Base-by-base conservation (phyloP, 2,888 invertebrate genomes). In the Lasius fuliginosus region DNA sequence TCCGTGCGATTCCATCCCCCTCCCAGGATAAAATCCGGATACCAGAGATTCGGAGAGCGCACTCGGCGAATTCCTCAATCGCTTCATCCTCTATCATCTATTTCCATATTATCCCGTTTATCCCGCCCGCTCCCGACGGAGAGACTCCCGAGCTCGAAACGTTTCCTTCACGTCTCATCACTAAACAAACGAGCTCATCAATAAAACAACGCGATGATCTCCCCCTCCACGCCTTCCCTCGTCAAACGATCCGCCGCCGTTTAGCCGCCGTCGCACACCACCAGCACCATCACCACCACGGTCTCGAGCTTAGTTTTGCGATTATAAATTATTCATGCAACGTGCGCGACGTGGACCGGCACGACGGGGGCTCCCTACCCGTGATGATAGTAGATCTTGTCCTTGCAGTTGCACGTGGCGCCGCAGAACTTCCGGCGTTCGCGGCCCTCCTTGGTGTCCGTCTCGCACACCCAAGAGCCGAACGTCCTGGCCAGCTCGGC, bases 331-430 rank as follows among this genome's bases (percentile, higher is more conserved):
- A 81, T 60, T 81, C 79, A 81, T 73, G 79, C 73, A 81, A 71
- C 79, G 56, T n/a, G 77, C 53, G 53, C 53, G 53, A 53, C 53
- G 40, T 40, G 68, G 42, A 68, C 71, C 79, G 23, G 42, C 60
- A 67, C 53, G 30, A 69, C 36, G 69, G 11, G 11, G 60, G 8
- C 46, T 12, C 46, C 73, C 79, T 81, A 90, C 87, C 87, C 86
- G 75, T 87, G 85, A 65, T 77, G 90, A 30, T 86, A 90, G 83
- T 91, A 91, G 91, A 96, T 96, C 94, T 96, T 96, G 89, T 95
- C 95, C 71, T 95, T 95, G 93, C 98, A 98, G 73, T 95, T 95
- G 94, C 98, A 98, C 5, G 98, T 98, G 0, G 98, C 98, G 85
- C 96, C 96, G 94, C 98, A 98, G 91, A 95, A 95, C 85, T 95